Base-by-base conservation (phyloP, 2,888 invertebrate species). In the Anthrax anthrax region DNA sequence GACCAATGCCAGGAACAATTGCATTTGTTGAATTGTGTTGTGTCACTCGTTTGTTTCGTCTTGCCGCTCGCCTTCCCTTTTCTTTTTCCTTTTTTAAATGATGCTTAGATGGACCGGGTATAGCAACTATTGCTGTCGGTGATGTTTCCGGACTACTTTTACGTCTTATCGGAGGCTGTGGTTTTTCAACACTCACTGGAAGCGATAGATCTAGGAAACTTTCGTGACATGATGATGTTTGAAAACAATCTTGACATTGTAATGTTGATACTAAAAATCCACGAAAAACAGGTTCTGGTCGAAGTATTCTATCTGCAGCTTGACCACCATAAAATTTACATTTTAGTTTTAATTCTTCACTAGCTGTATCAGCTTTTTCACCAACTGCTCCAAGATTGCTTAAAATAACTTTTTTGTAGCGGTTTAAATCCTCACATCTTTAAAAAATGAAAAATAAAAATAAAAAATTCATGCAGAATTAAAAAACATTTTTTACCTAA, bases 141-240 rank as follows among this genome's bases (percentile, higher is more conserved):
- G 47, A 42, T 10, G 47, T 44, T 36, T 69, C 69, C 2, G 69
- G 67, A 49, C 67, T 67, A n/a, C 55, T 57, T 49, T 61, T 64
- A 60, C 77, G 72, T 5, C 76, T 63, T 5, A 80, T 69, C 0
- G 84, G 83, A 2, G 83, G 83, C 55, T 82, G 78, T 12, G 81
- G 81, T 45, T 84, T 79, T 53, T 81, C 81, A 3, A 78, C 75
- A 42, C 79, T 79, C 18, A 96, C 84, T 0, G 96, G 94, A 50
- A 98, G 74, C 50, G 95, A 95, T 53, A 98, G 75, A 69, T 98
- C 97, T 46, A 96, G 73, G 69, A 98, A 97, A 59, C 85, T 84
- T 66, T 97, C 97, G 45, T 84, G 84, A 14, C 88, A 76, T 58
- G 87, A 84, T 0, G 92, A 92, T 13, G 84, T 80, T 68, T 89